Conservation (phyloP, 2,113 vertebrate genomes). For the Periophthalmus modestus region DNA sequence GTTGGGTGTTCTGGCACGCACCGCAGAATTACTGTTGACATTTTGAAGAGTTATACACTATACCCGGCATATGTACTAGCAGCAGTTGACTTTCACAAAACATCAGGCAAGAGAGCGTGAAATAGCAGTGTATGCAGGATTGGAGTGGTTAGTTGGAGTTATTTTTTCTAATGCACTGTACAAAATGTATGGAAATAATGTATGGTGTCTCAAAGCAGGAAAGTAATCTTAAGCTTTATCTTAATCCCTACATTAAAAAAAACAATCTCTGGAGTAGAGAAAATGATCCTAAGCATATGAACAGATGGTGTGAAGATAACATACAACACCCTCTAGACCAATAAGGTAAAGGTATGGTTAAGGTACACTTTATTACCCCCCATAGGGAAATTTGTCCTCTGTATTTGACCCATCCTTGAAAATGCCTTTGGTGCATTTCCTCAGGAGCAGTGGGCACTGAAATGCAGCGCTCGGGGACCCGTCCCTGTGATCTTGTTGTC, state of each 20-base stretch:
- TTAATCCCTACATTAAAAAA: not conserved
- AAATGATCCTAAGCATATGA: not conserved
- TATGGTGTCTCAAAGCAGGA: not conserved
- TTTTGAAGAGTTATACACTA: slow-evolving; percentile 5
- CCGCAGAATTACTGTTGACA: slow-evolving; percentile 1
- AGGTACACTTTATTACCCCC: too few relatives aligned
- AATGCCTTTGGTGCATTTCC: too few relatives aligned
- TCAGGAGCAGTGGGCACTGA: too few relatives aligned
- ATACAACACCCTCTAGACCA: not conserved
- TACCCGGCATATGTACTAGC: not conserved
- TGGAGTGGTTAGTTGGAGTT: not conserved
- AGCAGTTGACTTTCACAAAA: not conserved
- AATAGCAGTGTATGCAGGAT: not conserved
- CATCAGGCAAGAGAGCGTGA: not conserved
- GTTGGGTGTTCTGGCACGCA: slow-evolving; percentile 12
- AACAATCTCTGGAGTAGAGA: not conserved
- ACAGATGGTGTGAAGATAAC: too few relatives aligned
- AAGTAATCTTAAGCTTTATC: not conserved
- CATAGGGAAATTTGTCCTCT: too few relatives aligned
- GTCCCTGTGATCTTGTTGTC: too few relatives aligned
- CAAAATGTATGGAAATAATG: not conserved
- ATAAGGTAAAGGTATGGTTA: too few relatives aligned
- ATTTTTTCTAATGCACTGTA: not conserved
- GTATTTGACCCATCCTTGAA: too few relatives aligned
- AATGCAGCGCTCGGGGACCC: too few relatives aligned